Evolutionary conservation across 1,140 invertebrate species (phyloP), one percentile per base, ranked within the genome.

Genomic region (Centruroides sculpturatus): DNA sequence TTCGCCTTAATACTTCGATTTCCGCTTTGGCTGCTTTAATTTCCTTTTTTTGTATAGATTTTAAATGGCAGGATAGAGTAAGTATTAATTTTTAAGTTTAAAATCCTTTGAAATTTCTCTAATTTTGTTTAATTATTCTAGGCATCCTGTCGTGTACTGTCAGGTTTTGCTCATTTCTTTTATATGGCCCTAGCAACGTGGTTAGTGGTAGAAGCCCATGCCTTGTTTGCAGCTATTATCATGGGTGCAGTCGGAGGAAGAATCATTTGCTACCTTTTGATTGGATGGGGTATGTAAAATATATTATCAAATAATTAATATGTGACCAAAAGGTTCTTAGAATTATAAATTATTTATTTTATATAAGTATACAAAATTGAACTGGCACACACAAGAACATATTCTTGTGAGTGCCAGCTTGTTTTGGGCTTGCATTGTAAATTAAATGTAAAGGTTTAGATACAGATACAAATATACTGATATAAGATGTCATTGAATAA

Each of bases 181-280:
- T 73, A 70, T 56, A 57, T 68, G 36, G 64, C 64, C 35, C 65
- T 67, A 0, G 70, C 66, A 1, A 53, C 53, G 3, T 69, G 68
- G 69, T 46, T 70, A 8, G 58, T 64, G n/a, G 62, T 66, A 9
- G 64, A 71, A 60, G 67, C 64, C 1, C 60, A 68, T 49, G 70
- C 69, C 2, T 59, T 68, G 3, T 72, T 71, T 60, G 64, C 56
- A 5, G 70, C 70, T 7, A 68, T 73, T 50, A 69, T 67, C n/a
- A 57, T 64, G 56, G 71, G 71, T 12, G 59, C 68, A 13, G 64
- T 71, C 13, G 69, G 68, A 5, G 71, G 71, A 3, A 64, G 64
- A 47, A 57, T 71, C 12, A 57, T 59, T 5, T 63, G 63, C 9
- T 72, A 71, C 57, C 23, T 64, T 6, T 65, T 65, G 11, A 56